Evolutionary conservation across 1,140 invertebrate species (phyloP).

Genomic region (Hormaphis cornu): DNA sequence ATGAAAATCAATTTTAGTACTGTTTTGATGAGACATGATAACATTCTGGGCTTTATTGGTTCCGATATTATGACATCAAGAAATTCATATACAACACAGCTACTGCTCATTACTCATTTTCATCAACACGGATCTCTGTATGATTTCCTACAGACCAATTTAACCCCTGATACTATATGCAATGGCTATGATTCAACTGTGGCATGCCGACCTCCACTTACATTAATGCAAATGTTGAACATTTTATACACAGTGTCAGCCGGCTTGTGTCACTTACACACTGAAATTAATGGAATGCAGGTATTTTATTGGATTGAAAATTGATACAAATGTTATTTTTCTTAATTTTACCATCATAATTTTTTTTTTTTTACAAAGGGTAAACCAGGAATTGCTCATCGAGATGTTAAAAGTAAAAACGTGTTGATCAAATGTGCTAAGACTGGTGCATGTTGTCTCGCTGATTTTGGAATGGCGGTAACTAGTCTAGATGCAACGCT

Average conservation of each 20-base stretch:
- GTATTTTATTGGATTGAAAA: neutral
- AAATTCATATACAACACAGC: slow-evolving; percentile 67
- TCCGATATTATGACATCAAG: slow-evolving; percentile 73
- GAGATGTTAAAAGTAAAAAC: slow-evolving; percentile 93
- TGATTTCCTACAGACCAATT: slow-evolving; percentile 63
- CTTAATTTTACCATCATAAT: neutral
- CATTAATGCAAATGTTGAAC: slow-evolving; percentile 65
- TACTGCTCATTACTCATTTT: slow-evolving; percentile 87
- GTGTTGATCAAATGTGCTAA: slow-evolving; percentile 67
- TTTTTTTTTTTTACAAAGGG: slow-evolving; percentile 43
- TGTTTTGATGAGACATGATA: slow-evolving; percentile 71
- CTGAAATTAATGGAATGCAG: slow-evolving; percentile 82
- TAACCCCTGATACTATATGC: neutral
- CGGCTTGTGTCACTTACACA: slow-evolving; percentile 88
- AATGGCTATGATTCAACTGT: neutral
- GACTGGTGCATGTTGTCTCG: slow-evolving; percentile 82
- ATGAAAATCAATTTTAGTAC: slow-evolving; percentile 42
- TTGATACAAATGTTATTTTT: neutral
- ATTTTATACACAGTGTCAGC: slow-evolving; percentile 73
- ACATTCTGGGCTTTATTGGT: slow-evolving; percentile 82
- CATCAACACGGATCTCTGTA: slow-evolving; percentile 86
- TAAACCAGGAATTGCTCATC: slow-evolving; percentile 85
- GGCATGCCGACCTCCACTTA: slow-evolving; percentile 49
- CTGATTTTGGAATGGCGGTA: slow-evolving; percentile 85
- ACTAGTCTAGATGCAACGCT: slow-evolving; percentile 42